Base-by-base conservation (phyloP, 2,113 vertebrate species). In the Peromyscus maniculatus region DNA sequence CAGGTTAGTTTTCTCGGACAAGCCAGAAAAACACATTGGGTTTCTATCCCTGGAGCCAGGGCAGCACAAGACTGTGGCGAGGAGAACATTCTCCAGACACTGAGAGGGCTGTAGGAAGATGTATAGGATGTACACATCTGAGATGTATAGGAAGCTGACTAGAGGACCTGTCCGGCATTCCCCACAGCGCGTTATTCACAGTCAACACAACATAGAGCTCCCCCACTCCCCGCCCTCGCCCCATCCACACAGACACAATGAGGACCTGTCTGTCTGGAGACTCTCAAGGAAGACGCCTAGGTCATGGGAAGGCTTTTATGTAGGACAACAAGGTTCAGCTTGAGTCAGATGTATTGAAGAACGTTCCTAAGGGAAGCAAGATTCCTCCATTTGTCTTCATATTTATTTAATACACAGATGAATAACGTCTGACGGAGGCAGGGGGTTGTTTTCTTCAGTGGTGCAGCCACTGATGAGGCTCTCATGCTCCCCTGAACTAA, bases 321-420 rank as follows among this genome's bases (percentile, higher is more conserved):
- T 7, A 57, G 57, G 75, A 55, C 7, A 43, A 39, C 33, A 87
- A 67, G 62, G 43, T 77, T 66, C 49, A 59, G 31, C 55, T 36
- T 79, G 3, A 79, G 79, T 24, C 39, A 26, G 16, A 21, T 1
- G 33, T 55, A 84, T 17, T 78, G 49, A 94, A 95, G 67, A 75
- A 24, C 43, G 55, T 26, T 77, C 93, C 72, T 16, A 71, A 94
- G 71, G 84, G 59, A 92, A 93, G 72, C 33, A 59, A 93, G 77
- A 77, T 69, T 33, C 75, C n/a, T 91, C 69, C 31, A 9, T 19
- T 22, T 67, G 97, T 87, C 82, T 77, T 96, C 75, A n/a, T 64
- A 83, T 0, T 1, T 28, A 80, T 66, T 88, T 64, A 77, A 24
- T 87, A 69, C 36, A 28, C 21, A 87, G 10, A 87, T 39, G n/a